Evolutionary conservation across 2,113 vertebrate genomes (phyloP).

Genomic region (Furnarius figulus): DNA sequence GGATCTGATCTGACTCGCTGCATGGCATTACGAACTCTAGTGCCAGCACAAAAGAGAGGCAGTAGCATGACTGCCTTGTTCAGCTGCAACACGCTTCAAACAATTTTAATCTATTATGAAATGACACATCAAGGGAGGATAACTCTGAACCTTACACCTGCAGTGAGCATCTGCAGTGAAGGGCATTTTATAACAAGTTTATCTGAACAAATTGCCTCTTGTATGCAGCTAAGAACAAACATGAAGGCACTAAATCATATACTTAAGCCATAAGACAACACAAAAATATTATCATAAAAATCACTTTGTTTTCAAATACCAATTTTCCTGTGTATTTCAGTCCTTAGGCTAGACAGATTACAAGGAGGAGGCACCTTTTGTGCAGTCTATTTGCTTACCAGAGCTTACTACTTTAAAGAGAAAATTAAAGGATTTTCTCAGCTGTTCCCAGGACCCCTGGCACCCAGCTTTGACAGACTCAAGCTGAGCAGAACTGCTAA

Average conservation of each 20-base stretch:
- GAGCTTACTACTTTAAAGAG: not conserved
- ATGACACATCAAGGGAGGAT: not conserved
- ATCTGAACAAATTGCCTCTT: not conserved
- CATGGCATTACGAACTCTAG: not conserved
- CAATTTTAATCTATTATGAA: not conserved
- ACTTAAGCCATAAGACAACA: not conserved
- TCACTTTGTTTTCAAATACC: not conserved
- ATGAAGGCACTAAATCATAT: not conserved
- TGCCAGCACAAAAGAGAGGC: not conserved
- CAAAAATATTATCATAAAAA: not conserved
- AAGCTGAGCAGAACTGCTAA: not conserved
- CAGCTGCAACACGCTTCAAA: conserved; percentile 12
- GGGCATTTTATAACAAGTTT: not conserved
- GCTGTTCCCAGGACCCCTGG: not conserved
- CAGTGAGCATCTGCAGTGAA: not conserved
- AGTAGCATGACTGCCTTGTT: not conserved
- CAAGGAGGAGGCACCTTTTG: not conserved
- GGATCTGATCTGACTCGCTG: conserved; percentile 1
- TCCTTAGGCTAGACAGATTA: not conserved
- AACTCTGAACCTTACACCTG: not conserved
- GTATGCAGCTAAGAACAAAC: not conserved
- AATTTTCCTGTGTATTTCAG: not conserved
- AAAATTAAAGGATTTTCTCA: not conserved
- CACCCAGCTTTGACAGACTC: not conserved
- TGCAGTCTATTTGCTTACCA: not conserved